Base-by-base conservation (phyloP, 2,797 vertebrate species). In the Epinephelus awoara region DNA sequence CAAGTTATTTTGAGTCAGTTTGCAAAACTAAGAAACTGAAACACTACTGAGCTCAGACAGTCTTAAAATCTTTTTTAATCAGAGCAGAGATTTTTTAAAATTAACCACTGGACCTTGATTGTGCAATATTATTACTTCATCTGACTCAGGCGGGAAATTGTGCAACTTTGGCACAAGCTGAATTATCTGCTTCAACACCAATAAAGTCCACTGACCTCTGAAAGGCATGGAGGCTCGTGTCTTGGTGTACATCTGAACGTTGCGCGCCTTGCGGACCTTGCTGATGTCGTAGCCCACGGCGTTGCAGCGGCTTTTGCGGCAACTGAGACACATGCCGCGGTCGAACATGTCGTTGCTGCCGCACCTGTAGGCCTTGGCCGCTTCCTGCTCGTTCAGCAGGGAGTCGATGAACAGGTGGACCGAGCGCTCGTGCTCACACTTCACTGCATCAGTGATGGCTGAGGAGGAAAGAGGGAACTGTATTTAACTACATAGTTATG, bases 331-430 rank as follows among this genome's bases (percentile, higher is more conserved):
- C 82, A 98, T 93, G 17, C 98, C 98, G 17, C 96, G 97, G 79
- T 99, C 94, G 51, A 99, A 99, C 77, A 96, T 94, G 21, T 97
- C 96, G 19, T 91, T 96, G 61, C 96, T 97, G 75, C 95, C 94
- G 19, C 98, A 99, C 44, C 97, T 95, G 84, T 98, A 99, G 1
- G 97, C 98, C 90, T 92, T 95, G 84, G 94, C 95, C 2, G 95
- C 95, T 12, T 97, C 95, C 80, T 95, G 95, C 77, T 96, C 92
- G 5, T 98, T 95, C 73, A 99, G 88, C 55, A 99, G 95, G 0
- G 98, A 99, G 93, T 99, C 98, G 4, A 99, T 99, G 91, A 99
- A 99, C 69, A 99, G 96, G 81, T 97, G 97, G 87, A 99, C 92
- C 7, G 98, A 98, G 25, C 98, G 95, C 85, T 99, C 98, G 0